Evolutionary conservation across 2,113 vertebrate genomes (phyloP), one percentile per base, ranked within the genome.

Genomic region (Uropsilus gracilis): DNA sequence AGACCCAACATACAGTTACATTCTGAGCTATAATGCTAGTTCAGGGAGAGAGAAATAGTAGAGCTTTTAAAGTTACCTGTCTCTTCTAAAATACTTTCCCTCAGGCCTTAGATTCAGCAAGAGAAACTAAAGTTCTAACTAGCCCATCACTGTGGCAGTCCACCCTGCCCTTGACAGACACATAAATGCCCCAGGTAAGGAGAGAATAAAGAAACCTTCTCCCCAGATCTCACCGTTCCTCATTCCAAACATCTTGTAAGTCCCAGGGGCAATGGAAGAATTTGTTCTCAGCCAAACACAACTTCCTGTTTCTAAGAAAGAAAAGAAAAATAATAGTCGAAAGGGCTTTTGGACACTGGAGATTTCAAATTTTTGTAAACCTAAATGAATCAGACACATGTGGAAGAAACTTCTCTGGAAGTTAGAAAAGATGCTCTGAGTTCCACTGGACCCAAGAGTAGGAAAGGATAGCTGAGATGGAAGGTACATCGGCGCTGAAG

Each of bases 221-320:
- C 66, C 42, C 37, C 80, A 91, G 69, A 59, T 50, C 68, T 90
- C 73, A 86, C 81, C 26, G 3, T 83, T 84, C 86, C 93, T 96
- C 96, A 90, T 84, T 94, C 86, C 94, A 95, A 97, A 95, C 80
- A 93, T 86, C 96, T 86, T 92, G 57, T 83, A 76, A 84, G 64
- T 82, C 94, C 71, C 82, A 88, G 20, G 93, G 48, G 20, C 82
- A 81, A 53, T 55, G 89, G 50, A 78, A 86, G 81, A 91, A 59
- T 77, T 57, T 73, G 75, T 91, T 48, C 66, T 81, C 12, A 2
- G 97, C 96, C 97, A 97, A 97, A 78, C 53, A 97, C 89, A 96
- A 94, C 97, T 97, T 97, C 96, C 96, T 97, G 93, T 86, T 97
- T 97, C 96, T 96, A 97, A 97, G 96, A 97, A 97, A 96, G 91